Conservation (phyloP, 2,113 vertebrate species). For the Cettia cetti region DNA sequence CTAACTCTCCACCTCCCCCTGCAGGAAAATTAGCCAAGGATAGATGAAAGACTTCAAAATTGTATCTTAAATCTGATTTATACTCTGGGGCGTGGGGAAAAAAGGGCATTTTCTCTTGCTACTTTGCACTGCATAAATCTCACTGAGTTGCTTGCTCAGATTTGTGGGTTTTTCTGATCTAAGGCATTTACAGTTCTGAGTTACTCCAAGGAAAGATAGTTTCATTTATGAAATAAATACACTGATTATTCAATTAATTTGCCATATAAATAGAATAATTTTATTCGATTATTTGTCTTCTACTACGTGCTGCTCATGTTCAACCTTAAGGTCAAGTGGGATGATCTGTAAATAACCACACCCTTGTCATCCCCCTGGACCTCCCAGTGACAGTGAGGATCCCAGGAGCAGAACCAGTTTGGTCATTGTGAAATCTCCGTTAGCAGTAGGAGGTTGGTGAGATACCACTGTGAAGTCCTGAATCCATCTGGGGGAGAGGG, state of each 20-base stretch:
- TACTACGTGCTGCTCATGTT: not conserved
- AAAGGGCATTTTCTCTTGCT: not conserved
- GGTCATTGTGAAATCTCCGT: not conserved
- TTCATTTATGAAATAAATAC: not conserved
- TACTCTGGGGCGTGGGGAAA: not conserved
- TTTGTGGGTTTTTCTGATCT: not conserved
- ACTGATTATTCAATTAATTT: not conserved
- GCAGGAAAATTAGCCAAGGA: constrained; percentile 38
- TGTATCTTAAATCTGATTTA: not conserved
- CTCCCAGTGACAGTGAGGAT: not conserved
- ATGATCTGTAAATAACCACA: not conserved
- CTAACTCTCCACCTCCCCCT: constrained; percentile 61
- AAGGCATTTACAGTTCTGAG: not conserved
- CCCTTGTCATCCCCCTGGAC: not conserved
- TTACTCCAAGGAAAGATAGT: not conserved
- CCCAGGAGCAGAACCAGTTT: not conserved
- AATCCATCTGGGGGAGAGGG: too few species aligned
- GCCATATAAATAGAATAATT: not conserved
- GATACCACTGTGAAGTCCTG: not conserved
- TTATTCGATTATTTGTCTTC: not conserved
- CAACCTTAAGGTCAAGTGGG: not conserved
- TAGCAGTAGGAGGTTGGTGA: not conserved
- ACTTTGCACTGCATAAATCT: not conserved
- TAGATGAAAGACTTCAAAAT: not conserved
- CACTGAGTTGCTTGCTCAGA: not conserved